Evolutionary conservation across 2,113 vertebrate genomes (phyloP).

Genomic region (Ariopsis seemanni): DNA sequence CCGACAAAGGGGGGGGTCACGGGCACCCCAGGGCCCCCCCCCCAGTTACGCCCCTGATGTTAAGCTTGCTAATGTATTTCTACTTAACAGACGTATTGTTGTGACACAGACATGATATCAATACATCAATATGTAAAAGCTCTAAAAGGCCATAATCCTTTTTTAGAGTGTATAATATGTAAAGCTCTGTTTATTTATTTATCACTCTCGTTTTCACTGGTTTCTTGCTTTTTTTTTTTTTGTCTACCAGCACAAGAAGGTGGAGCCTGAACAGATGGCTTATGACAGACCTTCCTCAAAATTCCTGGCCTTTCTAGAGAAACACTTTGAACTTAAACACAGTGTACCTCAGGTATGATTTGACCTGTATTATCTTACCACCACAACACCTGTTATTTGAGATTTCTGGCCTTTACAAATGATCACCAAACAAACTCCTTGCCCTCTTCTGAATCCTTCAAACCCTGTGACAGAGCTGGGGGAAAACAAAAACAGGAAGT

Average conservation of each 20-base stretch:
- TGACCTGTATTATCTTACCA: neutral
- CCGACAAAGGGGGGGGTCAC: too few species aligned
- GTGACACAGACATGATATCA: neutral
- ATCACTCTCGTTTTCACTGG: neutral
- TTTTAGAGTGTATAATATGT: neutral
- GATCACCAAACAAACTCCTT: neutral
- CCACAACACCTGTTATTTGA: neutral
- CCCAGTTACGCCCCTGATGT: neutral
- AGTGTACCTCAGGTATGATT: constrained; percentile 84
- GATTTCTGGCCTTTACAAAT: neutral
- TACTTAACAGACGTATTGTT: neutral
- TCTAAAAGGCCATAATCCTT: neutral
- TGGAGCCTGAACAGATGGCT: constrained; percentile 82
- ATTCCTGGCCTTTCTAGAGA: constrained; percentile 83
- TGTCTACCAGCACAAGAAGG: constrained; percentile 74
- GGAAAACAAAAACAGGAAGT: neutral
- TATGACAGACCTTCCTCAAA: constrained; percentile 87
- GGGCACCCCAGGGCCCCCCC: too few species aligned
- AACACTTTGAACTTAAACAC: constrained; percentile 79
- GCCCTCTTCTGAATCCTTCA: neutral
- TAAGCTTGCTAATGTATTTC: neutral
- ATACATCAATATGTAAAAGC: neutral
- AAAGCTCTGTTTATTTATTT: neutral
- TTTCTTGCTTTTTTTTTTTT: constrained; percentile 15
- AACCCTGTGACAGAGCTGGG: neutral